phyloP scores from a whole-genome alignment of 35 echinoderm and acorn worm species.

The Heliocidaris erythrogramma region DNA sequence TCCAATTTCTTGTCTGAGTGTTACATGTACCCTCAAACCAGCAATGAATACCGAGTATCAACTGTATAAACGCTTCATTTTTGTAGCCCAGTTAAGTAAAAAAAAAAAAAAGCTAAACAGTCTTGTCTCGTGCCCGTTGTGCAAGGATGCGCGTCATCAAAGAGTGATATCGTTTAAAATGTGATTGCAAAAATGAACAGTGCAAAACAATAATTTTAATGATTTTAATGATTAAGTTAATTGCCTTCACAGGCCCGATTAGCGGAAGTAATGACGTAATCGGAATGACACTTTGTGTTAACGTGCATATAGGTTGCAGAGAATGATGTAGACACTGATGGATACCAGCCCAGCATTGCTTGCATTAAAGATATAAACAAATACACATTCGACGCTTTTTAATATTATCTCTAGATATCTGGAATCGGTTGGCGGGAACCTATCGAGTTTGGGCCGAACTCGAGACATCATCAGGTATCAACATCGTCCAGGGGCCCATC shows the following conservation, averaged over 20 bases:
- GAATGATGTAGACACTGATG: no score
- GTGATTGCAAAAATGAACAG: neutral
- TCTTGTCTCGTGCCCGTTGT: no score
- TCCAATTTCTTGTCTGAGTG: neutral
- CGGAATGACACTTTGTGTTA: no score
- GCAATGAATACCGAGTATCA: no score
- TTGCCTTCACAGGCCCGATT: no score
- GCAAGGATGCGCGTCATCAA: no score
- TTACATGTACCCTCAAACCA: neutral
- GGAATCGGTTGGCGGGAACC: neutral
- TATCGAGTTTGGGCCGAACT: neutral
- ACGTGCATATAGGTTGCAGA: no score
- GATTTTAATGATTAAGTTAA: no score
- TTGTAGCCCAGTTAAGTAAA: no score
- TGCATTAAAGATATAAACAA: neutral
- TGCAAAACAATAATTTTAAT: neutral
- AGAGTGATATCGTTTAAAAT: neutral
- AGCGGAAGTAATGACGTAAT: no score
- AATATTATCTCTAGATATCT: neutral
- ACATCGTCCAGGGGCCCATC: slow-evolving; percentile 23
- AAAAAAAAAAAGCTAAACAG: no score
- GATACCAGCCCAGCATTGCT: neutral
- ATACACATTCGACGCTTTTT: neutral
- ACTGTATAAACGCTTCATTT: no score
- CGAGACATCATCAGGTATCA: neutral